Evolutionary conservation across 2,888 invertebrate genomes (phyloP), one percentile per base, ranked within the genome.

Genomic region (Mongoloraphidia duomilia): DNA sequence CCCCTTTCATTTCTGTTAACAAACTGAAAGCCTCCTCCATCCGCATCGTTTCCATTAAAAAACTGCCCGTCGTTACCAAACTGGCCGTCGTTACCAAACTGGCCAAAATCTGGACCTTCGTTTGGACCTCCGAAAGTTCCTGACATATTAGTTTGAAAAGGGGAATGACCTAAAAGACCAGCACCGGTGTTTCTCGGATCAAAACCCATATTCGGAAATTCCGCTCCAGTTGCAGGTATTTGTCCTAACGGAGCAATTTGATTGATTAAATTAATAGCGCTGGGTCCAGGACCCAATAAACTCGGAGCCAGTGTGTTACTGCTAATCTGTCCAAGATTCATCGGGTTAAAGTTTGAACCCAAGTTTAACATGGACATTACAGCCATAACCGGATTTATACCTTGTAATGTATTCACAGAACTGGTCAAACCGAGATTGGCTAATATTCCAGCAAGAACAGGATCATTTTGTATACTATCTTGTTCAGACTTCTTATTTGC

Each of bases 381-480:
- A 11, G 35, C 41, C 33, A 46, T 34, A 8, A 47, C 38, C 14
- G 52, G 50, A 44, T 48, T 50, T 46, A 50, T 34, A 35, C 13
- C 14, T 35, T 36, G 44, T 34, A 40, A n/a, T 13, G 14, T 34
- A 34, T 6, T 17, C 46, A 44, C 36, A 39, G 42, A 33, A n/a
- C n/a, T 41, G 3, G 65, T 56, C 39, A 67, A 52, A 12, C 79
- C 79, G 53, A 83, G 66, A 63, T 77, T 79, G 4, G 74, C 70
- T 52, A 83, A 71, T 57, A 83, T 77, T 57, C 71, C 75, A 56
- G 75, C 71, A 49, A 80, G 62, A 46, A 73, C 62, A 44, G 71
- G 72, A 58, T 77, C 77, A 58, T 77, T 79, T 53, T 80, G 75
- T 55, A 72, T 74, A 57, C 74, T 76, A 61, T 80, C 78, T 17